Percentiles rank a stretch among this genome's conserved stretches.
These are phyloP conservation scores for Chironex yamaguchii DNA, from an alignment of 30 jellyfish, hydroid and myxozoan species.

Conservation along the genomic window DNA sequence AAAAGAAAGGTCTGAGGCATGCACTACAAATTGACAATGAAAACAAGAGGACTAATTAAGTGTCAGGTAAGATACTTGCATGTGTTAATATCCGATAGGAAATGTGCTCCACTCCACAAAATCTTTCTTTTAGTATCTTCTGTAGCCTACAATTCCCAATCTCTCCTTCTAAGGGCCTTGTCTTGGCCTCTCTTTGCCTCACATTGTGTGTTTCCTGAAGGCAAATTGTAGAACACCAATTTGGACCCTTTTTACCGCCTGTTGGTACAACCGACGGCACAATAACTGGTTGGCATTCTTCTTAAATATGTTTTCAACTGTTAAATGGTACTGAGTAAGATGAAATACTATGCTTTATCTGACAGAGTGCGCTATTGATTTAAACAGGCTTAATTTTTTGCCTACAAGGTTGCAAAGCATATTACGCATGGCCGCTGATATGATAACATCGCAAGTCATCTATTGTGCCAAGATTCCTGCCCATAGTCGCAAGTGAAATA, in stretches of 20 bases:
- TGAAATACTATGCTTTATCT: background rate
- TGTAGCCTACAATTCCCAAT: constrained; percentile 51
- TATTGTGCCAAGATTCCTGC: no score
- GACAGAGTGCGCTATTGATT: background rate
- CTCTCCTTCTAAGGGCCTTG: constrained; percentile 41
- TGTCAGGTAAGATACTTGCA: no score
- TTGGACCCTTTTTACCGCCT: background rate
- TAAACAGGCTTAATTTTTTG: background rate
- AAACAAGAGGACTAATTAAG: no score
- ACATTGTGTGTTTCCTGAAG: constrained; percentile 48
- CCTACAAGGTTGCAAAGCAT: background rate
- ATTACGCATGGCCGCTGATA: background rate
- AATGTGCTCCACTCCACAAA: constrained; percentile 54
- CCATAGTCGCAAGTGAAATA: no score
- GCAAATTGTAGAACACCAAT: constrained; percentile 34
- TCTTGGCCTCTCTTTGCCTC: constrained; percentile 32
- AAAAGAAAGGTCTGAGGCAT: no score
- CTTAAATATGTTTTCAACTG: background rate
- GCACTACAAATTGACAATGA: no score
- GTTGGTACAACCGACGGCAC: constrained; percentile 73
- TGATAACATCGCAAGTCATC: background rate
- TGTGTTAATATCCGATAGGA: no score
- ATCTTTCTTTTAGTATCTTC: constrained; percentile 14
- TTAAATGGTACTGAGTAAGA: background rate
- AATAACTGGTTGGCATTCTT: constrained; percentile 59